Percentiles rank a stretch among this genome's conserved stretches.
phyloP scores from a whole-genome alignment of 2,797 vertebrate genomes.

The Lutjanus argentimaculatus region DNA sequence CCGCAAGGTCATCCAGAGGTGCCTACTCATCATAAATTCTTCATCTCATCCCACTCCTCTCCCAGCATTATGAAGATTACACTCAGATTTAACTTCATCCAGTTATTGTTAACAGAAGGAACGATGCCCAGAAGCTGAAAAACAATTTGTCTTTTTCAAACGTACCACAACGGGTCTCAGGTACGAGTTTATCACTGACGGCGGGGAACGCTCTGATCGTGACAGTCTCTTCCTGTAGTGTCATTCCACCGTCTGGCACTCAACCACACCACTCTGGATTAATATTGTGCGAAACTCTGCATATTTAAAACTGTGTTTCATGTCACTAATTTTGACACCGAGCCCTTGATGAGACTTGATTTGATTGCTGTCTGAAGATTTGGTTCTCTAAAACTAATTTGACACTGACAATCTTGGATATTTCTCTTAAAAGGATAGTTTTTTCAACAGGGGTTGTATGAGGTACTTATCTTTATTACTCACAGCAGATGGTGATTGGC shows the following conservation, averaged over 20 bases:
- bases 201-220: constrained; percentile 41
- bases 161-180: constrained; percentile 32
- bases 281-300: constrained; percentile 30
- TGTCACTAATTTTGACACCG: constrained; percentile 22
- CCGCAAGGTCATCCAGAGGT: constrained; percentile 52
- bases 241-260: constrained; percentile 30
- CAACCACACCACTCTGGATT: constrained; percentile 9
- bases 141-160: constrained; percentile 55
- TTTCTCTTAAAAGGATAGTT: background rate
- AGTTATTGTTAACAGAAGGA: constrained; percentile 41
- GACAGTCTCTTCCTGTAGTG: constrained; percentile 24
- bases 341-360: constrained; percentile 14
- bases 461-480: too few species aligned
- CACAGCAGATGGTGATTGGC: too few species aligned
- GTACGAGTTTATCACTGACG: constrained; percentile 47
- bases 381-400: background rate
- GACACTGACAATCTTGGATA: background rate
- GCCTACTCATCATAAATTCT: constrained; percentile 38
- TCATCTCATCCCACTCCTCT: constrained; percentile 31
- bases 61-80: constrained; percentile 4
- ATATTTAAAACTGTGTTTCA: constrained; percentile 34
- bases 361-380: constrained; percentile 12
- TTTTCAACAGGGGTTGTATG: too few species aligned
- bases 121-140: constrained; percentile 26
- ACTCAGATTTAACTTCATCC: background rate